A percentile compares a stretch with the other conserved stretches of the same genome.
These are phyloP conservation scores for Limnephilus lunatus DNA, from an alignment of 2,888 invertebrate species.

Conservation along the genomic window DNA sequence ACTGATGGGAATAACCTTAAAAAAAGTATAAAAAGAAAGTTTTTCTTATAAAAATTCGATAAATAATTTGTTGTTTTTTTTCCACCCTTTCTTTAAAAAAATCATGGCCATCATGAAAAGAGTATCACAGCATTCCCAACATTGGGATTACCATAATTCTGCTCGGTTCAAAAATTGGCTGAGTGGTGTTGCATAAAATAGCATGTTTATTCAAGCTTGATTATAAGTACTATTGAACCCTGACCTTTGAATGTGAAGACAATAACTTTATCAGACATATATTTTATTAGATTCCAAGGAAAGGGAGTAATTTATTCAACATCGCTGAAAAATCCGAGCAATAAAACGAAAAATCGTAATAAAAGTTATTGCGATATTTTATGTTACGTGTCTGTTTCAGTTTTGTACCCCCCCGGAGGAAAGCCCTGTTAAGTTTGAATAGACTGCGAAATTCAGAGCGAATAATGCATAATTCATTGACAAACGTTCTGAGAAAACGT, in stretches of 20 bases:
- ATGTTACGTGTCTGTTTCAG: neutral
- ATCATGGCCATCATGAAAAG: neutral
- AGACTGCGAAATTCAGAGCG: neutral
- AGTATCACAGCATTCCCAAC: neutral
- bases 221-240: neutral
- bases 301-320: neutral
- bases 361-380: neutral
- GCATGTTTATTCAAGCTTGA: neutral
- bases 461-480: constrained; percentile 27
- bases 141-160: neutral
- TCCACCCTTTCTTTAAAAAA: neutral
- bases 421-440: constrained; percentile 15
- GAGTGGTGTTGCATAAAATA: too few relatives aligned
- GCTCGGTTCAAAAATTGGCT: neutral
- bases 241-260: neutral
- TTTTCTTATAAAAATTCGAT: too few relatives aligned
- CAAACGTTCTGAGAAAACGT: neutral
- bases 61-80: neutral
- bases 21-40: too few relatives aligned
- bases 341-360: neutral
- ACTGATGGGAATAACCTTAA: too few relatives aligned
- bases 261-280: neutral
- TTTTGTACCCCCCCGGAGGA: neutral
- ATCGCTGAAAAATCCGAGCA: neutral
- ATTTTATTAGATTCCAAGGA: neutral